These are phyloP conservation scores for human DNA, from an alignment of 2,113 vertebrate genomes.

Conservation along the genomic window GRCh38 chr3:155057501-155058000, in stretches of 20 bases:
- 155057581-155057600: neutral
- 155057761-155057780: neutral
- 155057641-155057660: neutral
- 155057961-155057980: neutral
- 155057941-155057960: neutral
- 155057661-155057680: neutral
- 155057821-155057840: neutral
- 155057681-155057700: neutral
- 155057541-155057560: neutral
- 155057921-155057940: neutral
- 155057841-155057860: neutral
- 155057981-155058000: neutral
- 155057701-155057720: neutral
- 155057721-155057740: rapidly evolving
- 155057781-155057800: neutral
- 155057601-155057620: neutral
- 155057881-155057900: neutral
- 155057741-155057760: rapidly evolving
- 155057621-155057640: neutral
- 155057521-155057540: neutral
- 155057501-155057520: neutral
- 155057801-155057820: neutral
- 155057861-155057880: neutral
- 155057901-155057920: neutral
- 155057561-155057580: neutral